Evolutionary conservation across 2,797 vertebrate genomes (phyloP).

Genomic region (Chloroceryle amazona): DNA sequence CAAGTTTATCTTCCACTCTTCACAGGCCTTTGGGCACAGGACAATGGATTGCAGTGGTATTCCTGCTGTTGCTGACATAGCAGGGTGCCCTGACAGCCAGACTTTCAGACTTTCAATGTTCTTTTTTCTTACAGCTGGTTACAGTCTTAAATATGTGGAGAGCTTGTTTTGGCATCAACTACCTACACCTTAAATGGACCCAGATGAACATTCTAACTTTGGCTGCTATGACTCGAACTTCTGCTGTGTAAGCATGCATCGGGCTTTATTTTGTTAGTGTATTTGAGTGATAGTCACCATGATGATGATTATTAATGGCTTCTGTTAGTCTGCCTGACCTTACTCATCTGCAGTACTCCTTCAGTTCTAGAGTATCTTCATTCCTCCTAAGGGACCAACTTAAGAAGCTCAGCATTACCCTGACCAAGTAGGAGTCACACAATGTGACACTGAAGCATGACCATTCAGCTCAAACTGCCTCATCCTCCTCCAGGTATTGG

Average conservation of each 20-base stretch:
- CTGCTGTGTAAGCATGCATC: background rate
- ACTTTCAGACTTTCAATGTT: background rate
- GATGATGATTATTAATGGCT: background rate
- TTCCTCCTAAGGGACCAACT: background rate
- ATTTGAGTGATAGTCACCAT: background rate
- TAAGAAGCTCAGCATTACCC: background rate
- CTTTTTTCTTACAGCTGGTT: background rate
- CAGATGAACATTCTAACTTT: background rate
- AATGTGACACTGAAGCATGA: background rate
- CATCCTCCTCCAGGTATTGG: background rate
- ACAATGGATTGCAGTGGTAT: background rate
- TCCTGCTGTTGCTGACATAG: conserved; percentile 1
- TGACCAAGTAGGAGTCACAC: background rate
- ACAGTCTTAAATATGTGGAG: background rate
- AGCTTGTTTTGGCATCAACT: background rate
- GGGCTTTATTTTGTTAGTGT: background rate
- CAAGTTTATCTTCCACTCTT: background rate
- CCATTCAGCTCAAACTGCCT: background rate
- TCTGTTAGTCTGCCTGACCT: background rate
- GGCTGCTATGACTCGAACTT: background rate
- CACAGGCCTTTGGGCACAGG: background rate
- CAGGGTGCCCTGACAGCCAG: background rate
- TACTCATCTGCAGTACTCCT: background rate
- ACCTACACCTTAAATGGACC: background rate
- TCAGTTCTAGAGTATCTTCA: background rate